Evolutionary conservation across 2,797 vertebrate species (phyloP).

Genomic region (Prionace glauca): DNA sequence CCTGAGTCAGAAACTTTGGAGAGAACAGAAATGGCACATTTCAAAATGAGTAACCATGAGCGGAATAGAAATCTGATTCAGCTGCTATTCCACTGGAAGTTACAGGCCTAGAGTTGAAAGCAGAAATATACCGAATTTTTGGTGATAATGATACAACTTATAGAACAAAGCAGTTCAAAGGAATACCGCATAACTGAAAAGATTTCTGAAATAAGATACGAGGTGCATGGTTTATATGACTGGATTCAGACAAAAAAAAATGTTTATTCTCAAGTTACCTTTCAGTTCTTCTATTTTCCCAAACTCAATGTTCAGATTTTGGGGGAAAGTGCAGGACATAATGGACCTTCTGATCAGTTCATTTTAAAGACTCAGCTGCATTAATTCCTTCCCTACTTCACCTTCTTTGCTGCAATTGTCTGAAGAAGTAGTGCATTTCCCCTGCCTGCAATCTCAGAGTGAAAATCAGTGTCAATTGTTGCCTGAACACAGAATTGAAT

Average conservation of each 20-base stretch:
- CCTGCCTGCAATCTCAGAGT: neutral
- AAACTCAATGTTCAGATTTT: neutral
- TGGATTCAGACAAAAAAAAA: neutral
- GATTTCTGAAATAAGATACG: neutral
- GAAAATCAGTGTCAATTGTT: neutral
- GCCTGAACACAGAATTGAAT: neutral
- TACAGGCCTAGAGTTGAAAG: neutral
- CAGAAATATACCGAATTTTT: neutral
- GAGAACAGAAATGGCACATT: too few relatives aligned
- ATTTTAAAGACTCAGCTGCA: neutral
- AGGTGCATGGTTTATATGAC: neutral
- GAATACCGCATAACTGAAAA: too few relatives aligned
- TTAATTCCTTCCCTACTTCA: neutral
- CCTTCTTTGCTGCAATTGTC: neutral
- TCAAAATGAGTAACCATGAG: too few relatives aligned
- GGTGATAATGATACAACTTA: neutral
- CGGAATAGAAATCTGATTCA: too few relatives aligned
- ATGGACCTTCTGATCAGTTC: neutral
- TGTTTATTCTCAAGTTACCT: neutral
- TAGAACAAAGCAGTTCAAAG: neutral
- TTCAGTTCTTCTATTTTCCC: neutral
- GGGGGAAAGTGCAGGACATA: neutral
- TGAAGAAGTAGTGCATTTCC: neutral
- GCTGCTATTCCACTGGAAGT: too few relatives aligned
- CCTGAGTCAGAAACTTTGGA: too few relatives aligned